phyloP scores from a whole-genome alignment of 2,888 invertebrate genomes.

The Chloroclysta siterata region DNA sequence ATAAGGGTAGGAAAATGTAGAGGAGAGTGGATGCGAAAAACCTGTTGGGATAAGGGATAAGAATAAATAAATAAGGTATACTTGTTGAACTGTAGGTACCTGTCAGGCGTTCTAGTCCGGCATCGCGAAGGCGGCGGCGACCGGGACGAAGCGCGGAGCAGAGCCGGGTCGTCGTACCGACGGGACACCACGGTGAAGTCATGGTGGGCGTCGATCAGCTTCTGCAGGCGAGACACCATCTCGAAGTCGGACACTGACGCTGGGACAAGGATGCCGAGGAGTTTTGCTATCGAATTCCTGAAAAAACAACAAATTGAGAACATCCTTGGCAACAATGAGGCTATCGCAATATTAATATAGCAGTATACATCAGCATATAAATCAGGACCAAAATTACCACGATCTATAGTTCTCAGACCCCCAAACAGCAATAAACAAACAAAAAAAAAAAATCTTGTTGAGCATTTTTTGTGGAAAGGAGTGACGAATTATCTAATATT shows the following conservation, averaged over 20 bases:
- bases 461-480: too few species aligned
- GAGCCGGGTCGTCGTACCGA: slow-evolving; percentile 81
- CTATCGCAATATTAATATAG: too few species aligned
- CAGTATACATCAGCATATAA: too few species aligned
- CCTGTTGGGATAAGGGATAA: too few species aligned
- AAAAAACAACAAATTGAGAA: background rate
- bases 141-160: slow-evolving; percentile 74
- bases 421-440: too few species aligned
- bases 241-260: slow-evolving; percentile 90
- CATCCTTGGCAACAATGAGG: background rate
- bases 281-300: slow-evolving; percentile 89
- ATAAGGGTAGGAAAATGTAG: too few species aligned
- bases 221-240: slow-evolving; percentile 91
- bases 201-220: slow-evolving; percentile 93
- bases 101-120: slow-evolving; percentile 83
- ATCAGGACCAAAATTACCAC: too few species aligned
- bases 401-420: background rate
- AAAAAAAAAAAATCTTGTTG: too few species aligned
- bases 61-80: too few species aligned
- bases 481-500: too few species aligned
- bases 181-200: slow-evolving; percentile 94
- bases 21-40: too few species aligned
- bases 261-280: slow-evolving; percentile 87
- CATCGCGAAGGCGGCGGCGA: slow-evolving; percentile 80
- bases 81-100: too few species aligned